These are phyloP conservation scores for Salvelinus alpinus DNA, from an alignment of 2,113 vertebrate genomes.

Conservation along the genomic window DNA sequence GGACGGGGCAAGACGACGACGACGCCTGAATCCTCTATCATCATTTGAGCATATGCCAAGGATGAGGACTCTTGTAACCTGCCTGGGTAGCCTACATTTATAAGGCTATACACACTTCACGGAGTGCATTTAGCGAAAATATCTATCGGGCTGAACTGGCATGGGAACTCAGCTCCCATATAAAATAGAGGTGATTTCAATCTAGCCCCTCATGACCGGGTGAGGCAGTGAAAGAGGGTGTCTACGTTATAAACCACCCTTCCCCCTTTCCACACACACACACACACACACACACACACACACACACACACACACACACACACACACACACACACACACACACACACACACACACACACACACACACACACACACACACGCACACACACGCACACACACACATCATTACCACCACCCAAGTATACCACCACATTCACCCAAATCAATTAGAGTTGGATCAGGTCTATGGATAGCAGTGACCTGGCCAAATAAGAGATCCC, in stretches of 20 bases:
- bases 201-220: not conserved
- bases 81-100: not conserved
- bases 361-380: not conserved
- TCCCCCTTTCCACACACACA: slow-evolving; percentile 11
- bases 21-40: slow-evolving; percentile 1
- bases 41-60: slow-evolving; percentile 7
- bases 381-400: slow-evolving; percentile 10
- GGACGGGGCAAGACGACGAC: not conserved
- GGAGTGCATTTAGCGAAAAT: not conserved
- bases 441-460: not conserved
- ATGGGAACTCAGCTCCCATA: not conserved
- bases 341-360: slow-evolving; percentile 12
- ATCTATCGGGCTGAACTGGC: not conserved
- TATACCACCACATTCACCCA: not conserved
- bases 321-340: slow-evolving; percentile 4
- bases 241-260: not conserved
- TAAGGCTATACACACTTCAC: not conserved
- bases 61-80: slow-evolving; percentile 1
- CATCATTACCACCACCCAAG: not conserved
- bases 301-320: slow-evolving; percentile 8
- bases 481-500: not conserved
- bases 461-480: not conserved
- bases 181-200: not conserved
- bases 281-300: slow-evolving; percentile 8
- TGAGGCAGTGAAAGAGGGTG: not conserved